Percentiles rank a stretch among this genome's conserved stretches.
Evolutionary conservation across 2,888 invertebrate genomes (phyloP).

Genomic region (Marronus borbonicus): DNA sequence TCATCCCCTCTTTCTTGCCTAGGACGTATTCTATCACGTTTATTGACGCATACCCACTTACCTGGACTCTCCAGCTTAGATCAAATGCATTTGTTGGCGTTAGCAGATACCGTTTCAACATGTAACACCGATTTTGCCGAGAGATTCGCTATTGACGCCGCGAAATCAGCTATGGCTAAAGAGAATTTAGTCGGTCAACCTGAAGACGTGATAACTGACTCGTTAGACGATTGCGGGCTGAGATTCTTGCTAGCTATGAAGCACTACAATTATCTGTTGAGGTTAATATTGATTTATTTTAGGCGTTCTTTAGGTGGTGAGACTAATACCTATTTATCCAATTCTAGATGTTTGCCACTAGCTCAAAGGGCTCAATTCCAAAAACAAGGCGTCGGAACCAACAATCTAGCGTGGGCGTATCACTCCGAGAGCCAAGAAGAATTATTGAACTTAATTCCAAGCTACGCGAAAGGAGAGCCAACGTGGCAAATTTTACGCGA

Average conservation of each 20-base stretch:
- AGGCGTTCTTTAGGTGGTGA: neutral
- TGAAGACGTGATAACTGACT: slow-evolving; percentile 79
- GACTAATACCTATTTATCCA: neutral
- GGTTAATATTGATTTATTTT: slow-evolving; percentile 55
- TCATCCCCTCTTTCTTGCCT: slow-evolving; percentile 54
- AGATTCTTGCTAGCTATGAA: slow-evolving; percentile 97
- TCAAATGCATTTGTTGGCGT: slow-evolving; percentile 99
- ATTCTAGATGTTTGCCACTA: slow-evolving; percentile 86
- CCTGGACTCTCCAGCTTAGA: slow-evolving; percentile 97
- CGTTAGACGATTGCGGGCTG: slow-evolving; percentile 97
- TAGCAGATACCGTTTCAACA: slow-evolving; percentile 97
- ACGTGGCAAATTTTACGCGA: slow-evolving; percentile 94
- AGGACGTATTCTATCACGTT: slow-evolving; percentile 87
- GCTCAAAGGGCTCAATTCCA: slow-evolving; percentile 90
- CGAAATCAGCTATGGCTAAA: slow-evolving; percentile 78
- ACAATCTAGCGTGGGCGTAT: slow-evolving; percentile 98
- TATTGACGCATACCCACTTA: slow-evolving; percentile 94
- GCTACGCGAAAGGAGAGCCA: slow-evolving; percentile 86
- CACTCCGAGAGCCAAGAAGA: slow-evolving; percentile 99
- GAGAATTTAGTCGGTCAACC: slow-evolving; percentile 75
- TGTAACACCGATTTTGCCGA: slow-evolving; percentile 92
- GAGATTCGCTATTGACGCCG: slow-evolving; percentile 81
- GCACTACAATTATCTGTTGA: slow-evolving; percentile 94
- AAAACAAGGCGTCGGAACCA: slow-evolving; percentile 88
- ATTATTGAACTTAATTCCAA: slow-evolving; percentile 89